Evolutionary conservation across 2,113 vertebrate species (phyloP), one percentile per base, ranked within the genome.

Genomic region (Furnarius figulus): DNA sequence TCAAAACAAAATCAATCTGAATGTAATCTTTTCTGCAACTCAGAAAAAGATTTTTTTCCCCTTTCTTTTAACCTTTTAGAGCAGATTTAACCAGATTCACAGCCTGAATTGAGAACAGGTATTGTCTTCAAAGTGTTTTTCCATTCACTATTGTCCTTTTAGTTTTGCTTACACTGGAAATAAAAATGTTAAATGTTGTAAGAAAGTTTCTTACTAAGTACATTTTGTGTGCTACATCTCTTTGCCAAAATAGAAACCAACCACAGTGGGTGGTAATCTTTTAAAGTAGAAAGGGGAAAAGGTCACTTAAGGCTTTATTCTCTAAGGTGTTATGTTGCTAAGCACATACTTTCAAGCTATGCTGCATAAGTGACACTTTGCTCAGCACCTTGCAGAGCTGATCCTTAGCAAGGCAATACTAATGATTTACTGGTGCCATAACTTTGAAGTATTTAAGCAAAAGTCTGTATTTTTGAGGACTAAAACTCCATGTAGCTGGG

Each of bases 181-280:
- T 52, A 8, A 78, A 71, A 85, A 61, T 65, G 56, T 61, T 89
- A 16, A 65, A 75, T 14, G 3, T 46, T 46, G 5, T 44, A 84
- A 63, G 30, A 78, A 94, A 95, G 22, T 66, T 78, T 87, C 50
- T 83, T 65, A 55, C 44, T 61, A 80, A 90, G 50, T 47, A 71
- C 63, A 73, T 83, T 86, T 83, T 85, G 40, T 1, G 1, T 23
- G 12, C 20, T 70, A 77, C 5, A 49, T 70, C 25, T 83, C 77
- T 55, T 89, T 95, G 71, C 49, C n/a, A 72, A 80, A 79, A 85
- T 30, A 95, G 86, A 89, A 96, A 71, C 21, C 42, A 87, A 25
- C 5, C 56, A 75, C 59, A 0, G 28, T 40, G 56, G 77, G 66
- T 75, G 28, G n/a, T 68, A 65, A 85, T 76, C 73, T 94, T 94